phyloP scores from a whole-genome alignment of 2,888 invertebrate genomes.

The Drosophila rubida region DNA sequence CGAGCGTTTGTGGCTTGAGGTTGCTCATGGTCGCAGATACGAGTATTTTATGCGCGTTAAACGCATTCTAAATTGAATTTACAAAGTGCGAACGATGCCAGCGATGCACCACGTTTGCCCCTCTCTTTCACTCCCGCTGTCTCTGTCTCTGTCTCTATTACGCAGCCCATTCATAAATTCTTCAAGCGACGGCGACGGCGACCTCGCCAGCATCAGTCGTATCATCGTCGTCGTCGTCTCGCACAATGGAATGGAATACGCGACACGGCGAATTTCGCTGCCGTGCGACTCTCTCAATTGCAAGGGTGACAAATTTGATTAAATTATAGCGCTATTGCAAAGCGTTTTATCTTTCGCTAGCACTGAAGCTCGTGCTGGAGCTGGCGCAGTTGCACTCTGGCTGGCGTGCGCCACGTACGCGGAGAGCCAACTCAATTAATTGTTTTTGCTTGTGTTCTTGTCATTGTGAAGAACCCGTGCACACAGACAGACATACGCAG shows the following conservation, averaged over 20 bases:
- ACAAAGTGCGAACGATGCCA: conserved; percentile 52
- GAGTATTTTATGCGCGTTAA: conserved; percentile 60
- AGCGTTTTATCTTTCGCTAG: conserved; percentile 74
- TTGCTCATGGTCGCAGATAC: conserved; percentile 27
- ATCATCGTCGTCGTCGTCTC: conserved; percentile 5
- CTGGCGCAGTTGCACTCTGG: conserved; percentile 64
- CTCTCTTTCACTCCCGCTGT: not conserved
- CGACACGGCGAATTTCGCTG: conserved; percentile 23
- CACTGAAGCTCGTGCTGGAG: conserved; percentile 14
- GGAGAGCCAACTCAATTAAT: conserved; percentile 71
- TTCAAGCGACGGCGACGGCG: conserved; percentile 21
- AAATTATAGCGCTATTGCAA: conserved; percentile 80
- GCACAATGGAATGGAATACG: conserved; percentile 24
- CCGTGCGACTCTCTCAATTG: conserved; percentile 67
- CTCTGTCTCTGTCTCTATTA: not conserved
- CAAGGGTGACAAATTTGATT: conserved; percentile 81
- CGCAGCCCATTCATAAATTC: conserved; percentile 68
- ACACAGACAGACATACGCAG: conserved; percentile 36
- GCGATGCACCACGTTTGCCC: conserved; percentile 24
- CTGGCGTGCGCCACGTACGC: conserved; percentile 52
- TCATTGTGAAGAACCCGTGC: conserved; percentile 12
- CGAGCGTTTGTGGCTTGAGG: conserved; percentile 18
- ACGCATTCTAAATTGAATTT: conserved; percentile 75
- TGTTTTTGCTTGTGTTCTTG: conserved; percentile 62
- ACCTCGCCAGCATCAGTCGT: conserved; percentile 8